These are phyloP conservation scores for Rhodinocichla rosea DNA, from an alignment of 2,113 vertebrate species.

Conservation along the genomic window DNA sequence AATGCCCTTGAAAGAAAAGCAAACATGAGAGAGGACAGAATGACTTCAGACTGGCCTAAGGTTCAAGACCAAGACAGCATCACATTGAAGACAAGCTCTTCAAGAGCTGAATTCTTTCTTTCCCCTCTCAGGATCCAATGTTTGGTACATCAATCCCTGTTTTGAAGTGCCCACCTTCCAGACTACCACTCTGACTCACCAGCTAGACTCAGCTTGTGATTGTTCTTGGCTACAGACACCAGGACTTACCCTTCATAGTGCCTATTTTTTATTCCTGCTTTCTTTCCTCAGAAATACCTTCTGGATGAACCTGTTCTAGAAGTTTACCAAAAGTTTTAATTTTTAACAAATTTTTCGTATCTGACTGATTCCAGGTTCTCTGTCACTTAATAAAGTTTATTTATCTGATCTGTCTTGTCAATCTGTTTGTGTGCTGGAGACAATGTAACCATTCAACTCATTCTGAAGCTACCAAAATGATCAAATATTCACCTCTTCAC, in stretches of 20 bases:
- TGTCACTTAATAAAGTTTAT: neutral
- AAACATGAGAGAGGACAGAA: neutral
- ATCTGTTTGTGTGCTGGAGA: neutral
- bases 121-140: rapidly evolving
- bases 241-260: neutral
- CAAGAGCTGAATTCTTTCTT: neutral
- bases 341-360: neutral
- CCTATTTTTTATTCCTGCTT: neutral
- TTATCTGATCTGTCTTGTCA: neutral
- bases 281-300: neutral
- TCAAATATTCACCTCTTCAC: neutral
- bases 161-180: neutral
- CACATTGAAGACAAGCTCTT: rapidly evolving
- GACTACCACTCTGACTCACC: neutral
- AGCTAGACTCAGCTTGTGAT: neutral
- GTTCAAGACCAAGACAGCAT: neutral
- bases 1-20: neutral
- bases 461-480: neutral
- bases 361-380: neutral
- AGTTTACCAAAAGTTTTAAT: neutral
- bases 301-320: neutral
- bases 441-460: neutral
- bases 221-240: neutral
- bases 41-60: neutral
- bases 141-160: neutral